phyloP scores from a whole-genome alignment of 2,113 vertebrate species.

The Copsychus sechellarum region DNA sequence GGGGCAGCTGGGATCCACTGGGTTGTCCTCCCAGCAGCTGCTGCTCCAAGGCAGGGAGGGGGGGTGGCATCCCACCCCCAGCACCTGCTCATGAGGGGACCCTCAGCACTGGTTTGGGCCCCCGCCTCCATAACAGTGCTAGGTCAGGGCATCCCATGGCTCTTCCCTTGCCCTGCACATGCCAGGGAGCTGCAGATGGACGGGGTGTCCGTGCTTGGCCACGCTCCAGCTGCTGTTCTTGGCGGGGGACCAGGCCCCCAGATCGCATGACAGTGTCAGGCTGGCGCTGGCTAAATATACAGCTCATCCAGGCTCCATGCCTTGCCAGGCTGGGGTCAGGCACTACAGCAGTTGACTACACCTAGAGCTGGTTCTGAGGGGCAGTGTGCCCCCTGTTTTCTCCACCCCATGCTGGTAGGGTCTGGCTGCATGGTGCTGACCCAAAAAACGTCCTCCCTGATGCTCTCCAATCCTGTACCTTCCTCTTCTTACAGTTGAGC shows the following conservation, averaged over 20 bases:
- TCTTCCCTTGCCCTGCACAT: neutral
- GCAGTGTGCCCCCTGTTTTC: neutral
- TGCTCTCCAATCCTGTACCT: fast-evolving
- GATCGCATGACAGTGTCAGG: neutral
- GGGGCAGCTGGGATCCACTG: neutral
- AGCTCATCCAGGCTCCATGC: fast-evolving
- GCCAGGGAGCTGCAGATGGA: neutral
- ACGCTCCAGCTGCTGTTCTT: neutral
- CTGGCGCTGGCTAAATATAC: slow-evolving; percentile 21
- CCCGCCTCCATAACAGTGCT: fast-evolving
- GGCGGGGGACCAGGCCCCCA: neutral
- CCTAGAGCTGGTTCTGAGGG: neutral
- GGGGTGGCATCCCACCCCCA: neutral
- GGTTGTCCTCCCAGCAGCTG: neutral
- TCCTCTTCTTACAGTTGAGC: neutral
- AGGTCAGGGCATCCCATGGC: neutral
- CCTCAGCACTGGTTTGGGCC: neutral
- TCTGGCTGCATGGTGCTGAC: neutral
- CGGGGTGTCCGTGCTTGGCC: neutral
- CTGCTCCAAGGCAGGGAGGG: fast-evolving
- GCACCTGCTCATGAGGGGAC: neutral
- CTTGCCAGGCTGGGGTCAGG: neutral
- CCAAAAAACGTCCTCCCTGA: fast-evolving
- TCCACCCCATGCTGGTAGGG: fast-evolving
- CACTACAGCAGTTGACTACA: neutral